phyloP scores from a whole-genome alignment of 2,113 vertebrate species.

The Acrocephalus arundinaceus region DNA sequence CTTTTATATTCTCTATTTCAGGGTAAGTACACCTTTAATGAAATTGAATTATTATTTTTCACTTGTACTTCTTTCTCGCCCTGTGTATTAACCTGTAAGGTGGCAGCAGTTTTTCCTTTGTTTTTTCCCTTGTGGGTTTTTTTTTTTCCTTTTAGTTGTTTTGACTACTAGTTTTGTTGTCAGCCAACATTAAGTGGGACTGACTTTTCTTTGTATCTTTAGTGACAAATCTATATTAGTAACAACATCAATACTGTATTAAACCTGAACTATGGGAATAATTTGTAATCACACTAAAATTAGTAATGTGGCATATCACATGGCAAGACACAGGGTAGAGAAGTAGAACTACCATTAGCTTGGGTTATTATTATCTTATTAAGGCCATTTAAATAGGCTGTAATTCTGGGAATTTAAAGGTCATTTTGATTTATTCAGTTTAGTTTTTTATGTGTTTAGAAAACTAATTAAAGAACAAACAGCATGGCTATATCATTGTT shows the following conservation, averaged over 20 bases:
- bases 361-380: slow-evolving; percentile 77
- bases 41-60: slow-evolving; percentile 30
- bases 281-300: slow-evolving; percentile 75
- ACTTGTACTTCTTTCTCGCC: not conserved
- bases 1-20: slow-evolving; percentile 12
- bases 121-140: not conserved
- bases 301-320: slow-evolving; percentile 69
- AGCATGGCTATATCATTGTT: slow-evolving; percentile 53
- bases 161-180: not conserved
- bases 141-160: not conserved
- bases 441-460: slow-evolving; percentile 72
- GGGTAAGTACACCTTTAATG: slow-evolving; percentile 16
- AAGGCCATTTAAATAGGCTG: slow-evolving; percentile 71
- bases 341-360: slow-evolving; percentile 64
- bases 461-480: slow-evolving; percentile 77
- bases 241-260: slow-evolving; percentile 78
- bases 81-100: not conserved
- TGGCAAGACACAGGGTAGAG: slow-evolving; percentile 7
- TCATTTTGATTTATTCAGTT: slow-evolving; percentile 76
- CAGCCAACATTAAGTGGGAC: slow-evolving; percentile 62
- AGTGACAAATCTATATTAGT: slow-evolving; percentile 81
- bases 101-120: rapidly evolving
- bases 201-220: slow-evolving; percentile 73
- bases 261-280: slow-evolving; percentile 76
- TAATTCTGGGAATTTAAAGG: slow-evolving; percentile 78